Conservation (phyloP, 1,140 invertebrate genomes). For the Aphis craccivora region DNA sequence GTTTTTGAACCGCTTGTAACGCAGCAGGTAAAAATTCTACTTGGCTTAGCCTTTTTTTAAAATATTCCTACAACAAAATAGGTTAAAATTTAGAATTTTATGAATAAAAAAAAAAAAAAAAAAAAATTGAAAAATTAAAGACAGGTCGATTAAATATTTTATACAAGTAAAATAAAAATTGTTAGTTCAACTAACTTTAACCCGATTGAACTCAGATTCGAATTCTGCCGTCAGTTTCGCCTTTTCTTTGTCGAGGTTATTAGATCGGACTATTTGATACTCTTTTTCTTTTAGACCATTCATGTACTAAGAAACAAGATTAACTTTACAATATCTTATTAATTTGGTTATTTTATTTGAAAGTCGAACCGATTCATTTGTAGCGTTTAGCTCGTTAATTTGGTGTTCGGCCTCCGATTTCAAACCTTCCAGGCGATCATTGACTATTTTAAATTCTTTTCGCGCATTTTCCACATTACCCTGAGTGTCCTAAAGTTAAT, state of each 20-base stretch:
- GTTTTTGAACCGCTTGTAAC: not conserved
- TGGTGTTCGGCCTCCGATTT: not conserved
- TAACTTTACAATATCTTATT: not conserved
- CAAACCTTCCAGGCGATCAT: not conserved
- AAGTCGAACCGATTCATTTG: not conserved
- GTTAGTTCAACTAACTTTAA: not conserved
- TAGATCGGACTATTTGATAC: slow-evolving; percentile 1
- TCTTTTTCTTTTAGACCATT: not conserved
- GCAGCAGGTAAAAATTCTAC: not conserved
- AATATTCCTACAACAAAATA: not conserved
- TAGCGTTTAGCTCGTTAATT: not conserved
- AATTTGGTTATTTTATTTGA: not conserved
- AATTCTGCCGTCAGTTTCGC: not conserved
- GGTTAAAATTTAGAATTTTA: not conserved
- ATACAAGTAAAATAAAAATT: not conserved
- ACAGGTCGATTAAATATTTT: not conserved
- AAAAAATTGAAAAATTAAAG: not conserved
- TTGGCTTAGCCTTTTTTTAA: not conserved
- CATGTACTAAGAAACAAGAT: not conserved
- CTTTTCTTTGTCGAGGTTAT: not conserved
- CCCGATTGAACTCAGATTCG: not conserved
- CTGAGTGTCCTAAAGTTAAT: not conserved
- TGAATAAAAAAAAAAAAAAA: not conserved
- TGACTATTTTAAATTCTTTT: not conserved
- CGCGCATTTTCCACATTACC: not conserved